Evolutionary conservation across 2,113 vertebrate genomes (phyloP).

Genomic region (Corythoichthys haematopterus): DNA sequence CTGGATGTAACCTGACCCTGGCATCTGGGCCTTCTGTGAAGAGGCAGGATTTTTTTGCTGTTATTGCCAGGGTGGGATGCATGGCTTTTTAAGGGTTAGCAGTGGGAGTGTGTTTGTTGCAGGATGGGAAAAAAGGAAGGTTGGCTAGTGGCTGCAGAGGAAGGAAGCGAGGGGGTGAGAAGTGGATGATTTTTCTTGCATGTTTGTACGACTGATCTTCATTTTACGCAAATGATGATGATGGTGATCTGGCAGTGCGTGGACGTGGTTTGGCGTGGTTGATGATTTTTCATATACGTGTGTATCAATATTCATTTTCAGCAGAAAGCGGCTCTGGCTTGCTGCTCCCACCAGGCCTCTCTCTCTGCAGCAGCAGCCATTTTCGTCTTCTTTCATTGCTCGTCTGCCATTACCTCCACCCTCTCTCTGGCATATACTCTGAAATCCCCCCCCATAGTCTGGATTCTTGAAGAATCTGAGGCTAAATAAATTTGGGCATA

Average conservation of each 20-base stretch:
- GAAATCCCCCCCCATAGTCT: constrained; percentile 1
- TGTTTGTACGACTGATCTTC: constrained; percentile 59
- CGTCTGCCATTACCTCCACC: constrained; percentile 28
- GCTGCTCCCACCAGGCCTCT: constrained; percentile 54
- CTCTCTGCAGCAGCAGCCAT: constrained; percentile 56
- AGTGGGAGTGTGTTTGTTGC: constrained; percentile 56
- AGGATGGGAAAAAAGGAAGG: constrained; percentile 66
- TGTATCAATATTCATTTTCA: constrained; percentile 41
- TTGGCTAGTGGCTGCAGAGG: constrained; percentile 55
- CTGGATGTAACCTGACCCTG: constrained; percentile 69
- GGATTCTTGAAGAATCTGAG: constrained; percentile 26
- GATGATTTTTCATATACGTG: constrained; percentile 48
- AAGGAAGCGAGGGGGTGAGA: constrained; percentile 70
- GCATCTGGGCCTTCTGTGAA: constrained; percentile 64
- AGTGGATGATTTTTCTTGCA: constrained; percentile 65
- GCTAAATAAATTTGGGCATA: constrained; percentile 12
- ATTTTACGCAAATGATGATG: constrained; percentile 21
- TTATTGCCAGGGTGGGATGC: constrained; percentile 58
- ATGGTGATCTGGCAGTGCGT: constrained; percentile 7
- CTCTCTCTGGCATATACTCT: constrained; percentile 9
- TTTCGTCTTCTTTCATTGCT: constrained; percentile 40
- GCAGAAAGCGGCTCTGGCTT: constrained; percentile 43
- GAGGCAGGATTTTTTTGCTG: constrained; percentile 32
- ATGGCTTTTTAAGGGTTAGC: constrained; percentile 57
- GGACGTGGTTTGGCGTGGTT: constrained; percentile 21